A percentile compares a stretch with the other conserved stretches of the same genome.
These are phyloP conservation scores for Aphrophora alni DNA, from an alignment of 2,888 invertebrate species.

Conservation along the genomic window DNA sequence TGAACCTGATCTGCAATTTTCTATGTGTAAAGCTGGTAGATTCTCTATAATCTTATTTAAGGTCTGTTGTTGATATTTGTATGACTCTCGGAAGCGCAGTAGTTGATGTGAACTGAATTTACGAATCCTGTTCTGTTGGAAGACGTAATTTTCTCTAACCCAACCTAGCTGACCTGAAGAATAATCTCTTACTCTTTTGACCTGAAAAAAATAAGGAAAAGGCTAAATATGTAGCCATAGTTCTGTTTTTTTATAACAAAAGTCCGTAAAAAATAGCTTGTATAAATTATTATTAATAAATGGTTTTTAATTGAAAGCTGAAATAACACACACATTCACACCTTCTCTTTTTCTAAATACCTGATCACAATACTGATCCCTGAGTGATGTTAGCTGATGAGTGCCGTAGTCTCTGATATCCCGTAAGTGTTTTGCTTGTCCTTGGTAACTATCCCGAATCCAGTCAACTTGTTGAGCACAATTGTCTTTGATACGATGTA, in stretches of 20 bases:
- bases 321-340: background rate
- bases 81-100: constrained; percentile 85
- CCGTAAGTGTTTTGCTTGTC: constrained; percentile 83
- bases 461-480: constrained; percentile 94
- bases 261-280: too few relatives aligned
- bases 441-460: constrained; percentile 89
- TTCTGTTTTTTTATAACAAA: background rate
- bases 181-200: constrained; percentile 90
- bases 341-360: constrained; percentile 58
- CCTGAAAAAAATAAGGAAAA: constrained; percentile 65
- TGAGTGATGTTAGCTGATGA: constrained; percentile 81
- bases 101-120: constrained; percentile 95
- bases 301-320: background rate
- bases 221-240: background rate
- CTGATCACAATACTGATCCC: constrained; percentile 94
- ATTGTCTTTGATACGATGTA: constrained; percentile 90
- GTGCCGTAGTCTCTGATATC: constrained; percentile 93
- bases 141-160: constrained; percentile 94
- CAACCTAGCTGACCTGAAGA: constrained; percentile 90
- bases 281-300: background rate
- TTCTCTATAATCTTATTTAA: constrained; percentile 93
- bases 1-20: constrained; percentile 88
- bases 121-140: constrained; percentile 91
- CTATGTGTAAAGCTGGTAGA: constrained; percentile 87
- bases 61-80: constrained; percentile 95